phyloP scores from a whole-genome alignment of 2,888 invertebrate species.

The Cordilura impudica region DNA sequence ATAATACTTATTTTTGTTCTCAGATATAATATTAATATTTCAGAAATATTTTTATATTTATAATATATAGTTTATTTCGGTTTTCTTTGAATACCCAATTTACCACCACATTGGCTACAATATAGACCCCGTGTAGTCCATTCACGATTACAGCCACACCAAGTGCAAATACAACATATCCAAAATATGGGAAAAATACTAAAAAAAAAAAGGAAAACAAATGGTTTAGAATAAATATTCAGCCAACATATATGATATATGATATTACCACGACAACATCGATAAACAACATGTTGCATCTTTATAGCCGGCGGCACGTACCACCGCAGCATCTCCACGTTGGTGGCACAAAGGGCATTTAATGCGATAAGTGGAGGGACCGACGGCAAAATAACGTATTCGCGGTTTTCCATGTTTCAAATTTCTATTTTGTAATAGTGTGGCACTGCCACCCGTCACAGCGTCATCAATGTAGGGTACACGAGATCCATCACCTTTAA shows the following conservation, averaged over 20 bases:
- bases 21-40: background rate
- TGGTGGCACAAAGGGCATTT: slow-evolving; percentile 74
- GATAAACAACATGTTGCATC: slow-evolving; percentile 72
- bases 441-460: slow-evolving; percentile 50
- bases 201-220: background rate
- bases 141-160: slow-evolving; percentile 73
- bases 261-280: slow-evolving; percentile 71
- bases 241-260: background rate
- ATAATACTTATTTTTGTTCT: background rate
- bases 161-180: slow-evolving; percentile 72
- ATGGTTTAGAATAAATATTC: background rate
- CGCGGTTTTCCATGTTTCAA: slow-evolving; percentile 49
- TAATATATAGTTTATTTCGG: slow-evolving; percentile 20
- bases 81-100: slow-evolving; percentile 69
- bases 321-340: slow-evolving; percentile 72
- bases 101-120: slow-evolving; percentile 72
- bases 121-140: slow-evolving; percentile 73
- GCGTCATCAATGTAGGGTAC: slow-evolving; percentile 73
- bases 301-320: slow-evolving; percentile 71
- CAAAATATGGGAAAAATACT: slow-evolving; percentile 73
- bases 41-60: background rate
- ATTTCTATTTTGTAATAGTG: slow-evolving; percentile 42
- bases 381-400: slow-evolving; percentile 72
- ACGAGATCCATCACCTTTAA: slow-evolving; percentile 46
- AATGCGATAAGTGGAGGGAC: slow-evolving; percentile 73